Evolutionary conservation across 1,140 invertebrate genomes (phyloP), one percentile per base, ranked within the genome.

Genomic region (Triops longicaudatus): DNA sequence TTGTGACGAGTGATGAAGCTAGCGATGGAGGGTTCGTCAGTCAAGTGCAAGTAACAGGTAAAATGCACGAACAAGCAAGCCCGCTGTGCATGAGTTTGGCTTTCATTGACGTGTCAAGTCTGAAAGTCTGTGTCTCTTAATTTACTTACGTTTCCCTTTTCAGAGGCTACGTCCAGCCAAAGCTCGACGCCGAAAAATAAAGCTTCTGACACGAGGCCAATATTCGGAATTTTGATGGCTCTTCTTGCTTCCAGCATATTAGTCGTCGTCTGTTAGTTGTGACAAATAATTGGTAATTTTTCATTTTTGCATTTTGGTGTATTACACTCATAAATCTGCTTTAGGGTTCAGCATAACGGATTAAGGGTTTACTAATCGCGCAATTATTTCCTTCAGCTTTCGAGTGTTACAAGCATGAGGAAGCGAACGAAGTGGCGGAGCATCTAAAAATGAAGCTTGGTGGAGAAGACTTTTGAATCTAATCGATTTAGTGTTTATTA

Each of bases 31-130:
- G 17, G n/a, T 63, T 63, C 50, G n/a, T n/a, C 50, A 14, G 14
- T n/a, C 50, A 63, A 63, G 50, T 63, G 50, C 50, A 63, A 63
- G 50, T 63, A 22, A 63, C 50, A 63, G 50, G 50, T 63, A 63
- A 37, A 37, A 63, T 63, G 50, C 50, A 63, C 50, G 50, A 63
- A 22, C 22, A 63, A 63, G 14, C 31, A 37, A 63, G 22, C 17
- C 22, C 14, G 22, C 50, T 63, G 17, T 63, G 50, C 50, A 63
- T 63, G 50, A 22, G 22, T 63, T 14, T 63, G n/a, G 14, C 50
- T n/a, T 37, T 7, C 31, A 37, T 37, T 37, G 31, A 7, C 31
- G 7, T 37, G 31, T 37, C 31, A 37, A 37, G 31, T 7, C 2
- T 7, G 31, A 37, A 22, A 63, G 50, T 14, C 14, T 63, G 11